Evolutionary conservation across 2,113 vertebrate species (phyloP).

Genomic region (Ailurus styani): DNA sequence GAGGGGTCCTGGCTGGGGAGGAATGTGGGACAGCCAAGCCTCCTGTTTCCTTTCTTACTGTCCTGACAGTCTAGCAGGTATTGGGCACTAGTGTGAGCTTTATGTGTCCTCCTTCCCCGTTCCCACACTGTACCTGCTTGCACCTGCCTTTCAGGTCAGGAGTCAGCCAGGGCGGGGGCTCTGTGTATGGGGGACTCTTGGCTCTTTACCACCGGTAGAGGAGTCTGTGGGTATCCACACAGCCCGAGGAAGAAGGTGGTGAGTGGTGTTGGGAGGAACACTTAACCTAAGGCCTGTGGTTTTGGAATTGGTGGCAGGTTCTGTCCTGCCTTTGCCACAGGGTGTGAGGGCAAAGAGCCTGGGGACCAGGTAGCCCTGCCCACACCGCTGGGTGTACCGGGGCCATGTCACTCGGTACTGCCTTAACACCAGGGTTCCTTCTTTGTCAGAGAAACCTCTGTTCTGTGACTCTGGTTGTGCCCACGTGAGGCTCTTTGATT

Average conservation of each 20-base stretch:
- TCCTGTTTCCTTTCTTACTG: background rate
- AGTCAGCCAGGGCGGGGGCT: background rate
- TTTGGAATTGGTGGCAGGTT: background rate
- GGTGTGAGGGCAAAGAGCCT: background rate
- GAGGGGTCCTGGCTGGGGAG: background rate
- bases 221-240: background rate
- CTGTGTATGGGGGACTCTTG: background rate
- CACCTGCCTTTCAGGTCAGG: background rate
- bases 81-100: background rate
- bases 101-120: rapidly evolving
- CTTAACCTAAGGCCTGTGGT: background rate
- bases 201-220: background rate
- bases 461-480: background rate
- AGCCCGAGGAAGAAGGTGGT: background rate
- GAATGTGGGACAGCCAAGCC: background rate
- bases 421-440: background rate
- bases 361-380: no score
- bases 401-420: background rate
- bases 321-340: background rate
- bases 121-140: rapidly evolving
- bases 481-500: background rate
- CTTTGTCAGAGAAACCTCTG: background rate
- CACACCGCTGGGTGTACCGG: no score
- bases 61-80: background rate
- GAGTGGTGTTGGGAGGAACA: no score